phyloP scores from a whole-genome alignment of 2,797 vertebrate species.

The Diplodus sargus region DNA sequence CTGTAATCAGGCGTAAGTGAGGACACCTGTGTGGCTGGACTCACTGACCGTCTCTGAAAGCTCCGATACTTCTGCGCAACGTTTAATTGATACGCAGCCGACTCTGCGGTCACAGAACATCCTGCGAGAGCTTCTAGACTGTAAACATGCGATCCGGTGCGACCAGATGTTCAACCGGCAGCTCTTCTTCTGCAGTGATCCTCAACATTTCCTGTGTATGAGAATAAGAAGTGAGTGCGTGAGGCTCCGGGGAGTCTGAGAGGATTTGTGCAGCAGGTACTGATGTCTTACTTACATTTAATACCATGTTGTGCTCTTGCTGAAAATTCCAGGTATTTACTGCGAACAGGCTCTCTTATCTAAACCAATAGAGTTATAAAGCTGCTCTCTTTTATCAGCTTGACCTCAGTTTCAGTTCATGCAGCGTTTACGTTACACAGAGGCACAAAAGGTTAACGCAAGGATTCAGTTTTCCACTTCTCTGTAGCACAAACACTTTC shows the following conservation, averaged over 20 bases:
- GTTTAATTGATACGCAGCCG: background rate
- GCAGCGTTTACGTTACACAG: background rate
- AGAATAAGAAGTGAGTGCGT: background rate
- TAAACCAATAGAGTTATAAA: background rate
- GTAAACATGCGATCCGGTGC: background rate
- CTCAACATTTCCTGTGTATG: background rate
- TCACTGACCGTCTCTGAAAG: background rate
- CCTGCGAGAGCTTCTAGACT: background rate
- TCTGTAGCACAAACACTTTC: background rate
- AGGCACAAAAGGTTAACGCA: background rate
- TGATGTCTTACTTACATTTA: background rate
- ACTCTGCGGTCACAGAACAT: background rate
- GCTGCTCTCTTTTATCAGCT: background rate
- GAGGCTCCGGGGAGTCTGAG: background rate
- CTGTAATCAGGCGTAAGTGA: slow-evolving; percentile 17
- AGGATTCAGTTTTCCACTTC: background rate
- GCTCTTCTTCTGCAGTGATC: background rate
- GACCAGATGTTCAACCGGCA: background rate
- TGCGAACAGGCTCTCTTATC: background rate
- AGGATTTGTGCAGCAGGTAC: background rate
- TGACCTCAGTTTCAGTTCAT: background rate
- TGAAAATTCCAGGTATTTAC: background rate
- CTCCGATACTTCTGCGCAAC: background rate
- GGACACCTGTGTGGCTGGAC: slow-evolving; percentile 7
- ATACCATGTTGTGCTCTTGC: background rate